phyloP scores from a whole-genome alignment of 1,140 invertebrate species.

The Bombus superbus region DNA sequence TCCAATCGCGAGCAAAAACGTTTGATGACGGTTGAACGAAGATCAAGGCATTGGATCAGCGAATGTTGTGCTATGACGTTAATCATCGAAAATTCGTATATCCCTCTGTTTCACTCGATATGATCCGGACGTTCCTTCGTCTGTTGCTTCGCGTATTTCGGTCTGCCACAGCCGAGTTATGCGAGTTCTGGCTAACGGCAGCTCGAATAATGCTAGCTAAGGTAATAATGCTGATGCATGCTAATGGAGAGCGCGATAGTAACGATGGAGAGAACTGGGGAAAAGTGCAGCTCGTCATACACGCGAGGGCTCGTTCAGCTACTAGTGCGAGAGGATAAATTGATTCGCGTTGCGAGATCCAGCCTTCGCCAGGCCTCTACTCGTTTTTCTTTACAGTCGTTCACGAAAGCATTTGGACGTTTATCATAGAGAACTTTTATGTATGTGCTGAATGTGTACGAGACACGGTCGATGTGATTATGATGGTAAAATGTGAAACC shows the following conservation, averaged over 20 bases:
- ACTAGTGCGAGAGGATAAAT: conserved; percentile 5
- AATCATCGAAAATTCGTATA: conserved; percentile 10
- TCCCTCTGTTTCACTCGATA: neutral
- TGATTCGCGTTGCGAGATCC: conserved; percentile 21
- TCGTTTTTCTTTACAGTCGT: neutral
- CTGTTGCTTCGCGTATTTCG: conserved; percentile 21
- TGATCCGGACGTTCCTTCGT: conserved; percentile 31
- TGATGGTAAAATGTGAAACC: too few species aligned
- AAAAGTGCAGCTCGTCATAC: conserved; percentile 43
- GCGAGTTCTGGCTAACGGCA: conserved; percentile 15
- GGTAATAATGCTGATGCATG: conserved; percentile 53
- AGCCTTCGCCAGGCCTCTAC: neutral
- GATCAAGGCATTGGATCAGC: neutral
- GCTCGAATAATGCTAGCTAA: conserved; percentile 38
- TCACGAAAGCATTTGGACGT: neutral
- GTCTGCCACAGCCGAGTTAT: neutral
- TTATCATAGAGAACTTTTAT: neutral
- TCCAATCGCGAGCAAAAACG: neutral
- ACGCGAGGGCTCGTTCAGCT: neutral
- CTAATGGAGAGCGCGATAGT: conserved; percentile 48
- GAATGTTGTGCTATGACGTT: neutral
- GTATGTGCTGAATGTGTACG: too few species aligned
- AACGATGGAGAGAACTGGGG: conserved; percentile 32
- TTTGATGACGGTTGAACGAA: neutral
- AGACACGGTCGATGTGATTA: too few species aligned